These are phyloP conservation scores for Nyctereutes procyonoides DNA, from an alignment of 2,113 vertebrate species.

Conservation along the genomic window DNA sequence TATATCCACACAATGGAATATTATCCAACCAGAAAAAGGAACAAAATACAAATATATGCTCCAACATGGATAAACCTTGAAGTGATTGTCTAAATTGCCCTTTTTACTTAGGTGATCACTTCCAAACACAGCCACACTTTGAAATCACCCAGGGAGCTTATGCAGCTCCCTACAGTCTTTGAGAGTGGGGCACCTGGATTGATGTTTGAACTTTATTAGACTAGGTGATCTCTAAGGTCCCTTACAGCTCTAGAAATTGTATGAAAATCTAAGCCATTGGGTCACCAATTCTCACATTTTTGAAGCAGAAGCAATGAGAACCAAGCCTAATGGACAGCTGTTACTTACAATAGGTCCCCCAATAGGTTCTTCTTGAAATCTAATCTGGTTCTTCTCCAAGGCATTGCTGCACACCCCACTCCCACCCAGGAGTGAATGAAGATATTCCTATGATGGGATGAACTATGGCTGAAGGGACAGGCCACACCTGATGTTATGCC, in stretches of 20 bases:
- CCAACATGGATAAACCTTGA: not conserved
- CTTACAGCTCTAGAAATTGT: constrained; percentile 4
- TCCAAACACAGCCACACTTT: not conserved
- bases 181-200: not conserved
- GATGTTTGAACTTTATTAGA: constrained; percentile 34
- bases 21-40: constrained; percentile 16
- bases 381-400: not conserved
- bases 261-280: not conserved
- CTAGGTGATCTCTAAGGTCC: not conserved
- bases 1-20: not conserved
- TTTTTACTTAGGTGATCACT: constrained; percentile 36
- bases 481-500: not conserved
- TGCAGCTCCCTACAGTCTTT: not conserved
- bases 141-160: not conserved
- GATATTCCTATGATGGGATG: constrained; percentile 25
- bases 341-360: constrained; percentile 18
- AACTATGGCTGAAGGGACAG: constrained; percentile 32
- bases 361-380: constrained; percentile 12
- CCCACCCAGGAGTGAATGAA: not conserved
- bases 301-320: constrained; percentile 29
- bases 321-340: not conserved
- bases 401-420: not conserved
- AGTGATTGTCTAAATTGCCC: constrained; percentile 36
- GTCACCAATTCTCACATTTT: not conserved
- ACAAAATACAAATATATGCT: not conserved